These are phyloP conservation scores for Anser cygnoides DNA, from an alignment of 2,113 vertebrate species.

Conservation along the genomic window DNA sequence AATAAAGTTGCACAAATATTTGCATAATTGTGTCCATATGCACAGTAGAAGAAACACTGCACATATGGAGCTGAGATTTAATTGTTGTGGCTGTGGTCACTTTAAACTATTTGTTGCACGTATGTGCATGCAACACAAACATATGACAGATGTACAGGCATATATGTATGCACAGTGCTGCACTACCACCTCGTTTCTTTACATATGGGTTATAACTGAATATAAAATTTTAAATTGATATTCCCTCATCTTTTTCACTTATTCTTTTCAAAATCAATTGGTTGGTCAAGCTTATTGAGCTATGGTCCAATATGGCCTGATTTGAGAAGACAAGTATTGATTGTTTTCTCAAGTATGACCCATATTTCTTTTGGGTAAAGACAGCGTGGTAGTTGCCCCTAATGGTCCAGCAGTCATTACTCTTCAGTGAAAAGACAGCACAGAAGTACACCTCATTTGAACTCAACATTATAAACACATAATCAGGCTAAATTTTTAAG, in stretches of 20 bases:
- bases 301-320: background rate
- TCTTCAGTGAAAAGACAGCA: background rate
- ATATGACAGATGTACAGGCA: background rate
- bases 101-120: background rate
- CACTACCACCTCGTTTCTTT: background rate
- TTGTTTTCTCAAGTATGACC: background rate
- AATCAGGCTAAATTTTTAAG: background rate
- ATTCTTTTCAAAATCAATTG: slow-evolving; percentile 4
- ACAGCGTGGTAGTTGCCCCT: background rate
- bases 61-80: background rate
- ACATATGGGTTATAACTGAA: background rate
- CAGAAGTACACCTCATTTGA: background rate
- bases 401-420: background rate
- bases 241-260: background rate
- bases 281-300: background rate
- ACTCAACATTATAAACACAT: background rate
- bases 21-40: background rate
- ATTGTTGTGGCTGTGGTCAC: background rate
- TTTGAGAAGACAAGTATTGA: slow-evolving; percentile 2
- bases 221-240: background rate
- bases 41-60: background rate
- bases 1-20: background rate
- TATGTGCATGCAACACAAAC: background rate
- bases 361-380: background rate
- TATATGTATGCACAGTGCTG: background rate